A percentile compares a stretch with the other conserved stretches of the same genome.
These are phyloP conservation scores for Oreonectes daqikongensis DNA, from an alignment of 2,797 vertebrate genomes.

Conservation along the genomic window DNA sequence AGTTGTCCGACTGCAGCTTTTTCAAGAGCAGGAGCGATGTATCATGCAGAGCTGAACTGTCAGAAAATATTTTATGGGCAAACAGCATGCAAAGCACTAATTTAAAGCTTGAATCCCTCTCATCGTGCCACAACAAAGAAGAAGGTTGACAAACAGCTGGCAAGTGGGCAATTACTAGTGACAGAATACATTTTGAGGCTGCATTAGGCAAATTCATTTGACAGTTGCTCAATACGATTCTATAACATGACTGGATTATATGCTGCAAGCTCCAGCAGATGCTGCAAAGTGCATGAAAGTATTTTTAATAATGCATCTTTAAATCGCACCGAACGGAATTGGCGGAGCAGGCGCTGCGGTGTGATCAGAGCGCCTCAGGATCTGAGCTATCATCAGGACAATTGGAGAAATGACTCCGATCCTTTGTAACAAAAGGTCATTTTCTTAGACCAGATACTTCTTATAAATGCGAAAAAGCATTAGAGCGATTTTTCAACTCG, in stretches of 20 bases:
- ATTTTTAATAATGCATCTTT: slow-evolving; percentile 67
- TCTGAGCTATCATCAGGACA: slow-evolving; percentile 63
- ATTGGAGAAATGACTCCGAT: slow-evolving; percentile 63
- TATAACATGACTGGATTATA: slow-evolving; percentile 64
- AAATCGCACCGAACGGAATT: slow-evolving; percentile 69
- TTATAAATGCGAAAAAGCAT: slow-evolving; percentile 29
- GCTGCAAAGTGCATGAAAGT: slow-evolving; percentile 61
- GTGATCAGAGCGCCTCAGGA: slow-evolving; percentile 61
- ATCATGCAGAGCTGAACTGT: slow-evolving; percentile 63
- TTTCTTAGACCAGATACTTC: slow-evolving; percentile 56
- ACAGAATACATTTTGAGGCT: slow-evolving; percentile 66
- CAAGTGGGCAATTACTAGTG: slow-evolving; percentile 66
- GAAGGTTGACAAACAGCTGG: slow-evolving; percentile 65
- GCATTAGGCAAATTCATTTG: slow-evolving; percentile 68
- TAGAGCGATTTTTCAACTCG: slow-evolving; percentile 18
- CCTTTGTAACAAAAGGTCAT: slow-evolving; percentile 65
- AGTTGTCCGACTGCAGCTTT: slow-evolving; percentile 53
- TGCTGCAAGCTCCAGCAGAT: slow-evolving; percentile 54
- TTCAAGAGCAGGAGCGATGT: slow-evolving; percentile 61
- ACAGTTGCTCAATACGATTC: slow-evolving; percentile 65
- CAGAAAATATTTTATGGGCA: slow-evolving; percentile 68
- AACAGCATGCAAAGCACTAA: slow-evolving; percentile 61
- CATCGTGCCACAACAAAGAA: slow-evolving; percentile 64
- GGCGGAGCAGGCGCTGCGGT: slow-evolving; percentile 51
- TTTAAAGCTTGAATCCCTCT: slow-evolving; percentile 64